A percentile compares a stretch with the other conserved stretches of the same genome.
phyloP scores from a whole-genome alignment of 2,797 vertebrate genomes.

The Oreortyx pictus region DNA sequence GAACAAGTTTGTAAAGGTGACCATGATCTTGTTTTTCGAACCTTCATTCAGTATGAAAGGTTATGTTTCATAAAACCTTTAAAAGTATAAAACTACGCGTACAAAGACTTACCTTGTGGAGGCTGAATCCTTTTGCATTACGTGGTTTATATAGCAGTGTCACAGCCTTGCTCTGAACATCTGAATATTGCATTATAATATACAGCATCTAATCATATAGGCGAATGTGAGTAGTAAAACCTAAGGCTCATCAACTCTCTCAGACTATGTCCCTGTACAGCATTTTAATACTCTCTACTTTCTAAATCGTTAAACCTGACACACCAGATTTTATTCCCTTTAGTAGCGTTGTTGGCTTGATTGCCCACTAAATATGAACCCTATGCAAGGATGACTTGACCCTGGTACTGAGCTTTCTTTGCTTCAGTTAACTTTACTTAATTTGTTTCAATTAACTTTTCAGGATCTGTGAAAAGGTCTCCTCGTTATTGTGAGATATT shows the following conservation, averaged over 20 bases:
- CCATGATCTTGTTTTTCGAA: neutral
- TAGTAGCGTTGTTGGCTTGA: slow-evolving; percentile 70
- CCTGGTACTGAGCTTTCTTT: slow-evolving; percentile 68
- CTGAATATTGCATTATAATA: slow-evolving; percentile 51
- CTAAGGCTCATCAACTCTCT: slow-evolving; percentile 66
- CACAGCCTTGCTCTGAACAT: slow-evolving; percentile 62
- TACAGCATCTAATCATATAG: slow-evolving; percentile 48
- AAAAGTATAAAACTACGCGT: neutral
- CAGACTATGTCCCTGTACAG: slow-evolving; percentile 36
- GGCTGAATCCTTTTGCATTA: slow-evolving; percentile 15
- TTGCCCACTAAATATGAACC: slow-evolving; percentile 74
- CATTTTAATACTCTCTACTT: slow-evolving; percentile 72
- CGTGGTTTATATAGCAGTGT: slow-evolving; percentile 47
- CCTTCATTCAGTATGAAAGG: neutral
- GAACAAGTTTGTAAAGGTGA: neutral
- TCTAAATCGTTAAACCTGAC: slow-evolving; percentile 75
- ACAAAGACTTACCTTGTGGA: neutral
- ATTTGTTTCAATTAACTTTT: slow-evolving; percentile 73
- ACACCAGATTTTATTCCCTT: slow-evolving; percentile 74
- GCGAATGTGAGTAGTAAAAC: slow-evolving; percentile 67
- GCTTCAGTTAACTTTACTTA: slow-evolving; percentile 72
- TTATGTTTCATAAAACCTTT: neutral
- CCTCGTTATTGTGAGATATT: slow-evolving; percentile 43
- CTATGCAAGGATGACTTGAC: slow-evolving; percentile 74
- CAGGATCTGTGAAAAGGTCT: slow-evolving; percentile 58